These are phyloP conservation scores for Calliphora vomitoria DNA, from an alignment of 2,888 invertebrate species.

Conservation along the genomic window DNA sequence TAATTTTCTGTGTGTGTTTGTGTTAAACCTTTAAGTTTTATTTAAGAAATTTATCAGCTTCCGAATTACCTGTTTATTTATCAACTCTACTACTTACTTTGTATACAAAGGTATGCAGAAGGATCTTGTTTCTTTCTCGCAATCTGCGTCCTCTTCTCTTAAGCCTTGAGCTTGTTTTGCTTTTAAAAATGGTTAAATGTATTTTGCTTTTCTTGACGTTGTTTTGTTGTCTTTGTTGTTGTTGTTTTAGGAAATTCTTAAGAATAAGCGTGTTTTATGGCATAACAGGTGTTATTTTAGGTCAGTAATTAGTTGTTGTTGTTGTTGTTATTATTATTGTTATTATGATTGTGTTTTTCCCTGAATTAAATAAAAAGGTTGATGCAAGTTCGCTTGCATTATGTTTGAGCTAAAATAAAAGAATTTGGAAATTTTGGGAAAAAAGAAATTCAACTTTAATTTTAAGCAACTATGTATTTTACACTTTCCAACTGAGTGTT, in stretches of 20 bases:
- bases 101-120: slow-evolving; percentile 37
- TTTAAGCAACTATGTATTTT: too few species aligned
- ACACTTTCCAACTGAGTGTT: too few species aligned
- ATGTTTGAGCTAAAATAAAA: too few species aligned
- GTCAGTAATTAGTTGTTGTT: slow-evolving; percentile 51
- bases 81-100: slow-evolving; percentile 42
- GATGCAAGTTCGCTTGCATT: neutral
- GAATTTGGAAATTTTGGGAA: too few species aligned
- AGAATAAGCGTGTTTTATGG: slow-evolving; percentile 46
- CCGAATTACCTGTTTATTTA: slow-evolving; percentile 81
- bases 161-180: slow-evolving; percentile 66
- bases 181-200: slow-evolving; percentile 27
- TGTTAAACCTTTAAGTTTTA: slow-evolving; percentile 62
- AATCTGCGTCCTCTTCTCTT: neutral
- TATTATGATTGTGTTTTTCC: neutral
- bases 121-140: slow-evolving; percentile 37
- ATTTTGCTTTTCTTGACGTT: slow-evolving; percentile 14
- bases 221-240: slow-evolving; percentile 17
- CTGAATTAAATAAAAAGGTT: neutral
- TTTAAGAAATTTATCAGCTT: slow-evolving; percentile 80
- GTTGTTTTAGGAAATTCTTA: slow-evolving; percentile 57
- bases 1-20: slow-evolving; percentile 7
- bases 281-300: slow-evolving; percentile 68
- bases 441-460: too few species aligned
- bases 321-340: neutral